These are phyloP conservation scores for Stenotaenia linearis DNA, from an alignment of 2,888 invertebrate genomes.

Conservation along the genomic window DNA sequence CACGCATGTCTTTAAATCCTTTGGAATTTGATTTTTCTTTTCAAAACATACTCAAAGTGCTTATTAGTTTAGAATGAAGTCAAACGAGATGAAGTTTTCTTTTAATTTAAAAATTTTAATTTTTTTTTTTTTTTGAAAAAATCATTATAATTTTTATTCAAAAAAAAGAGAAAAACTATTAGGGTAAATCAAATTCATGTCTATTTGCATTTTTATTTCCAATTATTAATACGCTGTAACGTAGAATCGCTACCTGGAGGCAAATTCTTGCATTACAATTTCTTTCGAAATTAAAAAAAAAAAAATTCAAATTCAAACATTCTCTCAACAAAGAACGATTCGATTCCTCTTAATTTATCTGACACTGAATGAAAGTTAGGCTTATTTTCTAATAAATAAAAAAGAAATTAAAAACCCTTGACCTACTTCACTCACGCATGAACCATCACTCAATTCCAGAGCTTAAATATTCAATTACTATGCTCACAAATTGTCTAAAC, in stretches of 20 bases:
- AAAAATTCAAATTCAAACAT: neutral
- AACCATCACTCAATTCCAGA: conserved; percentile 7
- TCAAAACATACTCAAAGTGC: neutral
- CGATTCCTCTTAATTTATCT: neutral
- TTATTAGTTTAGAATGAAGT: neutral
- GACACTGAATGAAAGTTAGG: neutral
- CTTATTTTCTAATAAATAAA: neutral
- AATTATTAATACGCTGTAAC: too few relatives aligned
- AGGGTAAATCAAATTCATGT: too few relatives aligned
- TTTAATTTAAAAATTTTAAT: neutral
- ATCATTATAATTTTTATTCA: neutral
- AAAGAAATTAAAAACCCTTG: neutral
- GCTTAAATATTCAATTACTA: conserved; percentile 26
- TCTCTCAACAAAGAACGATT: neutral
- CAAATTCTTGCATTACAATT: neutral
- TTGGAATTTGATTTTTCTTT: neutral
- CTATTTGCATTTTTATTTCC: too few relatives aligned
- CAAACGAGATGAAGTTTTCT: neutral
- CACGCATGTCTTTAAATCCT: neutral
- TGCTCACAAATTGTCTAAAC: neutral
- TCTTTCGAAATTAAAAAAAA: neutral
- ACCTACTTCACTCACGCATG: conserved; percentile 9
- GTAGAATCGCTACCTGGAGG: neutral
- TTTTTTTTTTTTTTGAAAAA: neutral
- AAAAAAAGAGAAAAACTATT: neutral